A percentile compares a stretch with the other conserved stretches of the same genome.
Evolutionary conservation across 30 jellyfish, hydroid and myxozoan species (phyloP).

Genomic region (Aurelia sp.): DNA sequence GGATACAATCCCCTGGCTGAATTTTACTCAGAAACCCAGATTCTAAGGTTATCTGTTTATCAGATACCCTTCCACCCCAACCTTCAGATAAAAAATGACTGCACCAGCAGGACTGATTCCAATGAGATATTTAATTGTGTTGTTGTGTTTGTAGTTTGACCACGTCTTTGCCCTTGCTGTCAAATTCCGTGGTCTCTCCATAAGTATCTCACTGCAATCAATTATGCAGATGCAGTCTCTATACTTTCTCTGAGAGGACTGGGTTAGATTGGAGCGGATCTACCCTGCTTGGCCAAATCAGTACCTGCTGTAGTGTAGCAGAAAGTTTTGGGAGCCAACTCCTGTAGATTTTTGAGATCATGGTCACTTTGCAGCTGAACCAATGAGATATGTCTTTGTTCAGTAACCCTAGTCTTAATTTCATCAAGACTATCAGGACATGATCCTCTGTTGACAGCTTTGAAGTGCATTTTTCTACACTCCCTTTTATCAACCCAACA

Average conservation of each 20-base stretch:
- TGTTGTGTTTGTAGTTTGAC: slow-evolving; percentile 76
- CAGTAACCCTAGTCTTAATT: slow-evolving; percentile 25
- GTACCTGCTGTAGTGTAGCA: background rate
- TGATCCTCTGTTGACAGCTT: slow-evolving; percentile 32
- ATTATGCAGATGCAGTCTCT: too few species aligned
- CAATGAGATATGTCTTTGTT: slow-evolving; percentile 50
- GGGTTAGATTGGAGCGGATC: slow-evolving; percentile 30
- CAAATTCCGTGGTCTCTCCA: slow-evolving; percentile 6
- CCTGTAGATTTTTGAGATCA: background rate
- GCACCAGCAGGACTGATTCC: too few species aligned
- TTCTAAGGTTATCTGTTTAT: too few species aligned
- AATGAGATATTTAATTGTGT: too few species aligned
- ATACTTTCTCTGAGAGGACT: slow-evolving; percentile 27
- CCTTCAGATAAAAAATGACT: too few species aligned
- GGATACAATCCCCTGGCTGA: slow-evolving; percentile 49
- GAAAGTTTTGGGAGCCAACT: slow-evolving; percentile 34
- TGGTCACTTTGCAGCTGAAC: slow-evolving; percentile 1
- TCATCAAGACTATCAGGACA: slow-evolving; percentile 30
- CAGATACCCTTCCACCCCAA: too few species aligned
- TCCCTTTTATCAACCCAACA: background rate
- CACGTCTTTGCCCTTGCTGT: slow-evolving; percentile 51
- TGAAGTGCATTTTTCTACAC: background rate
- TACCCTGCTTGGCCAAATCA: slow-evolving; percentile 58
- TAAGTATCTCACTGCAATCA: slow-evolving; percentile 70
- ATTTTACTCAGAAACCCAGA: slow-evolving; percentile 41